These are phyloP conservation scores for Gasterosteus nipponicus DNA, from an alignment of 2,113 vertebrate genomes.

Conservation along the genomic window DNA sequence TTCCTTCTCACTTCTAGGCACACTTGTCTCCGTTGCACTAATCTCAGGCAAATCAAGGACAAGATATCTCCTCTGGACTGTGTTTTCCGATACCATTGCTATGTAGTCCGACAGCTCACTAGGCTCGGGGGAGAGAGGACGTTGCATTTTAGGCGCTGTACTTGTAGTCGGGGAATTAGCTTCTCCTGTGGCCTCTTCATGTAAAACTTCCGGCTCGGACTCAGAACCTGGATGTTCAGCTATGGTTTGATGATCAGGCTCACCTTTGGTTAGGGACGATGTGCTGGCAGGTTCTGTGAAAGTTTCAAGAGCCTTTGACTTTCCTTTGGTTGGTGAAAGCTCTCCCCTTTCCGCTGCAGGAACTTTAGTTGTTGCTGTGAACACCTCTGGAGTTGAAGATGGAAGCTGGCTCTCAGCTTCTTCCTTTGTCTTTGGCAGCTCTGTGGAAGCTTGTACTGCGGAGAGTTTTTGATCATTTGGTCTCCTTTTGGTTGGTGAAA, in stretches of 20 bases:
- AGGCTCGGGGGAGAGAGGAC: not conserved
- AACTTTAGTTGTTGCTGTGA: not conserved
- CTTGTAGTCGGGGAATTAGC: not conserved
- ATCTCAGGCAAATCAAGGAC: conserved; percentile 53
- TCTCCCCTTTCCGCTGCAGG: not conserved
- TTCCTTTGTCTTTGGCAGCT: not conserved
- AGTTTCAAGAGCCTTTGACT: conserved; percentile 2
- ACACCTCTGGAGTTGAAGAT: not conserved
- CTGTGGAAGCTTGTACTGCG: not conserved
- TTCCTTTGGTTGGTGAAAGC: conserved; percentile 9
- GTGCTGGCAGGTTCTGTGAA: not conserved
- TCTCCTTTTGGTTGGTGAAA: conserved; percentile 26
- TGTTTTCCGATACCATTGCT: conserved; percentile 19
- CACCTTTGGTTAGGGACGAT: too few relatives aligned
- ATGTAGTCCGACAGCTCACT: conserved; percentile 38
- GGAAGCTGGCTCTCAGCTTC: not conserved
- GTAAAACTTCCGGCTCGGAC: not conserved
- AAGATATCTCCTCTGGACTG: conserved; percentile 53
- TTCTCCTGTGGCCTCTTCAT: conserved; percentile 5
- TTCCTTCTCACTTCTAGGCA: conserved; percentile 5
- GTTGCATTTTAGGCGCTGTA: conserved; percentile 7
- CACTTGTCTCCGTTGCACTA: not conserved
- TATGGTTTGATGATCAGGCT: too few relatives aligned
- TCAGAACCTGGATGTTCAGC: not conserved
- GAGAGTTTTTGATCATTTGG: not conserved